phyloP scores from a whole-genome alignment of 92 coral and sea anemone species.

The Siderastrea radians region DNA sequence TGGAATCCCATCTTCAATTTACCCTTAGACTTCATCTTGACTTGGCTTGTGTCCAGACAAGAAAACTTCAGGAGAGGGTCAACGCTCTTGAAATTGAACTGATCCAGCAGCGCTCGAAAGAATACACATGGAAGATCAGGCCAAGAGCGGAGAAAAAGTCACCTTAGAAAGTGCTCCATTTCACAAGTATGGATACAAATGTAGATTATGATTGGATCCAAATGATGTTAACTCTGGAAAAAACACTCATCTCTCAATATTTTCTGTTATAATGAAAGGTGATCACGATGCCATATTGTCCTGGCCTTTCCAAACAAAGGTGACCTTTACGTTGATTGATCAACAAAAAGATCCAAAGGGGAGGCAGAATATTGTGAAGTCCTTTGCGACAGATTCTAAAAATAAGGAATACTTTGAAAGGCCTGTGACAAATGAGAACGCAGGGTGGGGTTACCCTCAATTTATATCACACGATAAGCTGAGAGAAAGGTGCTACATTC shows the following conservation, averaged over 20 bases:
- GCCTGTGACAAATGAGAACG: background rate
- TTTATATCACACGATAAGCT: too few relatives aligned
- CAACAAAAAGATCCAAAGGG: background rate
- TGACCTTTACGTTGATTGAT: too few relatives aligned
- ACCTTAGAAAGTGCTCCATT: background rate
- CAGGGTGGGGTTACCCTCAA: too few relatives aligned
- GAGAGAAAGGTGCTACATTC: too few relatives aligned
- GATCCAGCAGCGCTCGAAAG: background rate
- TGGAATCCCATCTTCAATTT: too few relatives aligned
- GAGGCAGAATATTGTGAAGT: slow-evolving; percentile 19
- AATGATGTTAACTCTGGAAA: background rate
- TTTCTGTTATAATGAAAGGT: slow-evolving; percentile 40
- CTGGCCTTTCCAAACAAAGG: too few relatives aligned
- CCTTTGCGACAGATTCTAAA: background rate
- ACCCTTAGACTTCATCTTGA: too few relatives aligned
- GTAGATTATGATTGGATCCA: background rate
- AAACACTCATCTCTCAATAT: slow-evolving; percentile 16
- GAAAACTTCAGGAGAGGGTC: background rate
- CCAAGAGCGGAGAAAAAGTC: background rate
- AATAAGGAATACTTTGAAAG: background rate
- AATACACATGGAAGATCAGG: background rate
- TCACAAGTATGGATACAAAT: background rate
- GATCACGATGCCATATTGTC: background rate
- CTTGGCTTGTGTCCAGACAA: background rate
- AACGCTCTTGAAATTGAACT: background rate